Evolutionary conservation across 2,113 vertebrate species (phyloP), one percentile per base, ranked within the genome.

Genomic region (Elachura formosa): DNA sequence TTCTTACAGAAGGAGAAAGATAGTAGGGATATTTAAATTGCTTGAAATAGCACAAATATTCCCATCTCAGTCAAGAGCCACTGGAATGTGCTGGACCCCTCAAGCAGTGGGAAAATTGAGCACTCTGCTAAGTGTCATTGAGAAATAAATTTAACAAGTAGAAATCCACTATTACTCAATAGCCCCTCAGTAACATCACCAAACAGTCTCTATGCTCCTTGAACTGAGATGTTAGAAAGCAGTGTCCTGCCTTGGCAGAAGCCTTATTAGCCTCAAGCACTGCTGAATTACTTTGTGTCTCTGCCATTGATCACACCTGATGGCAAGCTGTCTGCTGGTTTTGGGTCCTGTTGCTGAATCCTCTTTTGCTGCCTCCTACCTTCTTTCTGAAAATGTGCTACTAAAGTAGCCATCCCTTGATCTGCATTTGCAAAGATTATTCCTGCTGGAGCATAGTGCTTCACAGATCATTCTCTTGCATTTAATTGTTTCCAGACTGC

Each of bases 121-220:
- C 56, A 64, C 40, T 72, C 3, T 4, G 38, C 38, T 87, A 79
- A 79, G n/a, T 22, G 40, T 78, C 52, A 71, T 52, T 6, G 1
- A 75, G 64, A 95, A 95, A 93, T 74, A 95, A 95, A 93, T 77
- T 62, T 68, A 84, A 34, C 29, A 83, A 94, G 40, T 7, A 88
- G 82, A 78, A 92, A 90, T 74, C 25, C 40, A 90, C 51, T 25
- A 55, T 94, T 97, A 61, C 80, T 90, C 75, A 91, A 93, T 41
- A 86, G 51, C 63, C 14, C 6, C 34, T 62, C 23, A 66, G 34
- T 33, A 62, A 12, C 25, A 13, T 28, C 40, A 86, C 34, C 24
- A 12, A 84, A 71, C 2, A 3, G 11, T 36, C 16, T 74, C 55
- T 20, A 8, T 56, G 36, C 28, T 59, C 33, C 22, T 52, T 64